Evolutionary conservation across 2,797 vertebrate species (phyloP).

Genomic region (Acrossocheilus fasciatus): DNA sequence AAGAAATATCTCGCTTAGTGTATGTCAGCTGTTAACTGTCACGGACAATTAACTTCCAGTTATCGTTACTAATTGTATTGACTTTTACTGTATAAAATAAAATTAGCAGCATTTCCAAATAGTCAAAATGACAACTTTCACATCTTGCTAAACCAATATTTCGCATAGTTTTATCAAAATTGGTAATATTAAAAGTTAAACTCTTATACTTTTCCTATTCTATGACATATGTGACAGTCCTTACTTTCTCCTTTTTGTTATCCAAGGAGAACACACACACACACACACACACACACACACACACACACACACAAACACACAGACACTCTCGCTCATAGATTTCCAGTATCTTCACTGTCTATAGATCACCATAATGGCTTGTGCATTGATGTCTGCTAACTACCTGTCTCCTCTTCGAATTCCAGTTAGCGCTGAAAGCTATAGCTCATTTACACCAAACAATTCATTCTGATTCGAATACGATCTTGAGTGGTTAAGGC

Average conservation of each 20-base stretch:
- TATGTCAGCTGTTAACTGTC: background rate
- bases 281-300: background rate
- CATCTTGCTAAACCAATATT: background rate
- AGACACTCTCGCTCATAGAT: background rate
- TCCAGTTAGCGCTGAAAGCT: conserved; percentile 26
- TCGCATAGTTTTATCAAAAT: background rate
- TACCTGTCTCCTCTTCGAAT: conserved; percentile 32
- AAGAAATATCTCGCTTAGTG: background rate
- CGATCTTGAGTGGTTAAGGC: background rate
- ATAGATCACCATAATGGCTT: conserved; percentile 57
- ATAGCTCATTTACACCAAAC: conserved; percentile 53
- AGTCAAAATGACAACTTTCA: background rate
- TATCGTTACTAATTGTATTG: background rate
- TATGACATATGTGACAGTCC: background rate
- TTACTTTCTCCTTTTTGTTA: background rate
- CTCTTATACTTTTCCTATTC: background rate
- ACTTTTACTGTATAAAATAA: background rate
- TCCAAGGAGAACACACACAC: background rate
- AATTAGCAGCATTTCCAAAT: background rate
- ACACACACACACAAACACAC: background rate
- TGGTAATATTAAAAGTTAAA: background rate
- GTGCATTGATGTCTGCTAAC: conserved; percentile 57
- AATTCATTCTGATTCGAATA: conserved; percentile 58
- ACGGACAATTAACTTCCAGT: conserved; percentile 25
- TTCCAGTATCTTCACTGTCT: conserved; percentile 26